These are phyloP conservation scores for Synanthedon andrenaeformis DNA, from an alignment of 2,888 invertebrate genomes.

Conservation along the genomic window DNA sequence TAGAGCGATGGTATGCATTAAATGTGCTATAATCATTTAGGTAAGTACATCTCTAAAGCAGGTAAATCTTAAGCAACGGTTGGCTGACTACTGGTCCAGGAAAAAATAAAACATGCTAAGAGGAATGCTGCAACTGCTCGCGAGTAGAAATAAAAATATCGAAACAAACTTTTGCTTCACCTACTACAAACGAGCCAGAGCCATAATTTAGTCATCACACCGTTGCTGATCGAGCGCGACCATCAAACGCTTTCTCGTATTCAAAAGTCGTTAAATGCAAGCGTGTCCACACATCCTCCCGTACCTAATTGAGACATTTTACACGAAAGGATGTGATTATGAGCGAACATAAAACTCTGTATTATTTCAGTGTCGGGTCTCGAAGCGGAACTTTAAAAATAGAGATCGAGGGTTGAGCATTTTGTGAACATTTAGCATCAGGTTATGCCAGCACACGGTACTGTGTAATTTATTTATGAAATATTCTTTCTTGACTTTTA, in stretches of 20 bases:
- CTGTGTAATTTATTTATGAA: background rate
- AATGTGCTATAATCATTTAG: too few relatives aligned
- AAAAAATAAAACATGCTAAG: too few relatives aligned
- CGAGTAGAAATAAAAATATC: too few relatives aligned
- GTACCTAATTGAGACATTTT: constrained; percentile 66
- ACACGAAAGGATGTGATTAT: constrained; percentile 66
- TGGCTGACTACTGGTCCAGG: too few relatives aligned
- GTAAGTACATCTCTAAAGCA: too few relatives aligned
- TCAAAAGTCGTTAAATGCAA: constrained; percentile 44
- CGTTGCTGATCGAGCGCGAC: constrained; percentile 19
- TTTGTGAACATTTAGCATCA: background rate
- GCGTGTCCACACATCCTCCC: constrained; percentile 59
- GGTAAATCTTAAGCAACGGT: too few relatives aligned
- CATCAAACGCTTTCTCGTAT: constrained; percentile 36
- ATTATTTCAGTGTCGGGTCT: constrained; percentile 39
- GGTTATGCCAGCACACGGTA: background rate
- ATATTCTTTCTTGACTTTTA: background rate
- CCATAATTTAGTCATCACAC: constrained; percentile 40
- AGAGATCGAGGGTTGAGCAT: constrained; percentile 19
- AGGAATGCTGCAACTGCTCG: too few relatives aligned
- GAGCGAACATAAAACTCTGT: constrained; percentile 54
- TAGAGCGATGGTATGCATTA: too few relatives aligned
- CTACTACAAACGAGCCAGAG: constrained; percentile 13
- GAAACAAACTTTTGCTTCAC: too few relatives aligned
- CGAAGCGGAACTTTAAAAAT: constrained; percentile 50